Evolutionary conservation across 1,140 invertebrate species (phyloP), one percentile per base, ranked within the genome.

Genomic region (Camponotus floridanus): DNA sequence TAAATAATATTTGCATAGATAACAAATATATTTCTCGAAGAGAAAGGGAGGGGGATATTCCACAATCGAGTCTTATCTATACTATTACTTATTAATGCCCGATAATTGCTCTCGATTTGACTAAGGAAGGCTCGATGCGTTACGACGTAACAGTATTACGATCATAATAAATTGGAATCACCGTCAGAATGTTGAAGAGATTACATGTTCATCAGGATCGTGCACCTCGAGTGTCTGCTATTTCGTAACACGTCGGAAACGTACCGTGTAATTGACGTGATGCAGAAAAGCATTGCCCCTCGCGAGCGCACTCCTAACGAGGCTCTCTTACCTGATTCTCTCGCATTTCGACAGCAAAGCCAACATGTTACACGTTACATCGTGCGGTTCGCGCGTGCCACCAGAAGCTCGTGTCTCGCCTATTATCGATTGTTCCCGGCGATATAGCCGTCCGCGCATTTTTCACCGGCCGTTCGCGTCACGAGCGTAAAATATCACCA

Each of bases 161-260:
- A 36, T 83, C 79, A 26, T 61, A 83, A 74, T n/a, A 8, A 73
- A 74, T 83, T 83, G 74, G 39, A 45, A 62, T 83, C 68, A 81
- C 67, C 26, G 79, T 71, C 65, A 42, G 36, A 18, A 15, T 59
- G 13, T 18, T 9, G 45, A 59, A 33, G 45, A 51, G 26, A 45
- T 81, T 61, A 71, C 48, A 51, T 9, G 65, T 67, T 81, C 33
- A 48, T 33, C 39, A 26, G 4, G 31, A 2, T 13, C 18, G 61
- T 18, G 36, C 51, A 36, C 39, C 18, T 80, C 15, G 4, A 26
- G 33, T 39, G 21, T 45, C 48, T 8, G 8, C 11, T 81, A 21
- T 45, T 59, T 81, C 39, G 8, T 15, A 45, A 61, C 21, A 48
- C 21, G n/a, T 11, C 11, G 36, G 39, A 48, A 7, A 57, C 55